A percentile compares a stretch with the other conserved stretches of the same genome.
Conservation (phyloP, 2,797 vertebrate species). For the Adelosebastes latens region DNA sequence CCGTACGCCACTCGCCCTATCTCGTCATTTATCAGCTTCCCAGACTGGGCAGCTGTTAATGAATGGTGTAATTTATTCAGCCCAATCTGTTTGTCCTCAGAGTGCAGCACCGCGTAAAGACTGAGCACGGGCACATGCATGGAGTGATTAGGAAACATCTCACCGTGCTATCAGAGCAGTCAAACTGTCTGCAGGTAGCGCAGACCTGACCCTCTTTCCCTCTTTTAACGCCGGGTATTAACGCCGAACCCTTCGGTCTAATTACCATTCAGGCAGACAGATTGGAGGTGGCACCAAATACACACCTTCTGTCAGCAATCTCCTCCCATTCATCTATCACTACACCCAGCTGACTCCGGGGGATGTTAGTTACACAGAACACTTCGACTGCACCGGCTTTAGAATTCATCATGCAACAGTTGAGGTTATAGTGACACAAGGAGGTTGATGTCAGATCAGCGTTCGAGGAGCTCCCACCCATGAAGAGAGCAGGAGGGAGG, state of each 20-base stretch:
- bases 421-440: constrained; percentile 47
- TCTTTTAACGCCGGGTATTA: neutral
- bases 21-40: constrained; percentile 69
- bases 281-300: constrained; percentile 46
- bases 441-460: constrained; percentile 54
- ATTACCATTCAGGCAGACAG: constrained; percentile 48
- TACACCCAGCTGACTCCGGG: constrained; percentile 27
- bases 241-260: constrained; percentile 25
- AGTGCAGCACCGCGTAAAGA: constrained; percentile 32
- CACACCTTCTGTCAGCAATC: constrained; percentile 53
- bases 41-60: constrained; percentile 75
- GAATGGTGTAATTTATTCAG: constrained; percentile 78
- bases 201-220: constrained; percentile 22
- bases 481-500: constrained; percentile 16
- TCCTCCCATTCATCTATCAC: constrained; percentile 57
- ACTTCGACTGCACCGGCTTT: constrained; percentile 1
- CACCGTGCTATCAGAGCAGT: constrained; percentile 21
- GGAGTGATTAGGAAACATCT: constrained; percentile 50
- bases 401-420: constrained; percentile 34
- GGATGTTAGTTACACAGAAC: constrained; percentile 34
- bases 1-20: constrained; percentile 43
- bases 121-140: constrained; percentile 33
- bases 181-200: constrained; percentile 30
- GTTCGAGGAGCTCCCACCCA: constrained; percentile 25
- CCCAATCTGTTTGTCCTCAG: constrained; percentile 73